Percentiles rank a stretch among this genome's conserved stretches.
These are phyloP conservation scores for Aythya baeri DNA, from an alignment of 2,113 vertebrate genomes.

Conservation along the genomic window DNA sequence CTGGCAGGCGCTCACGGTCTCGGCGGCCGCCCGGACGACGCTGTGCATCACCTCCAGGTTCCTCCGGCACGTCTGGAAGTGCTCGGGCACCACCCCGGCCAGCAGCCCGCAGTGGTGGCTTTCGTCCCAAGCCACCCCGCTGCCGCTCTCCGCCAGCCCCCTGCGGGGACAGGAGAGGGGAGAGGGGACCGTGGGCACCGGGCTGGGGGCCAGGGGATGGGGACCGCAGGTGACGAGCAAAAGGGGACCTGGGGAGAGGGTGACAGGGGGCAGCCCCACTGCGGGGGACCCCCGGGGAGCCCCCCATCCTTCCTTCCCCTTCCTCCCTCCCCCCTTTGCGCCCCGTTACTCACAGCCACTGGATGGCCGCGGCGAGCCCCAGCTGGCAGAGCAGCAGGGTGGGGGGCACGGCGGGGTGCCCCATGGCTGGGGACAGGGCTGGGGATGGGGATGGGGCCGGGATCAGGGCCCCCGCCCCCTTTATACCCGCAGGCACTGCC, in stretches of 20 bases:
- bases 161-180: conserved; percentile 30
- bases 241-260: not conserved
- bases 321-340: no score
- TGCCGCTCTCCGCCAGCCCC: conserved; percentile 63
- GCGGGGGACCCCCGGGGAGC: not conserved
- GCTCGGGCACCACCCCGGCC: conserved; percentile 64
- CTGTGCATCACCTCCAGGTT: conserved; percentile 82
- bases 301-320: no score
- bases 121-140: conserved; percentile 74
- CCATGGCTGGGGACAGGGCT: not conserved
- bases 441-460: no score
- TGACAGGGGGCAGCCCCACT: not conserved
- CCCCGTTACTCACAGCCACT: conserved; percentile 79
- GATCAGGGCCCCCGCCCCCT: not conserved
- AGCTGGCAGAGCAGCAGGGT: conserved; percentile 26
- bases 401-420: not conserved
- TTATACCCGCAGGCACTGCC: not conserved
- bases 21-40: conserved; percentile 68
- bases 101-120: conserved; percentile 78
- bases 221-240: not conserved
- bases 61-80: conserved; percentile 77
- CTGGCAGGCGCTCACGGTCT: conserved; percentile 71
- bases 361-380: conserved; percentile 57
- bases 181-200: not conserved
- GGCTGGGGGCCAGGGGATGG: rapidly evolving